These are phyloP conservation scores for Neocrepidodera transversa DNA, from an alignment of 2,888 invertebrate species.

Conservation along the genomic window DNA sequence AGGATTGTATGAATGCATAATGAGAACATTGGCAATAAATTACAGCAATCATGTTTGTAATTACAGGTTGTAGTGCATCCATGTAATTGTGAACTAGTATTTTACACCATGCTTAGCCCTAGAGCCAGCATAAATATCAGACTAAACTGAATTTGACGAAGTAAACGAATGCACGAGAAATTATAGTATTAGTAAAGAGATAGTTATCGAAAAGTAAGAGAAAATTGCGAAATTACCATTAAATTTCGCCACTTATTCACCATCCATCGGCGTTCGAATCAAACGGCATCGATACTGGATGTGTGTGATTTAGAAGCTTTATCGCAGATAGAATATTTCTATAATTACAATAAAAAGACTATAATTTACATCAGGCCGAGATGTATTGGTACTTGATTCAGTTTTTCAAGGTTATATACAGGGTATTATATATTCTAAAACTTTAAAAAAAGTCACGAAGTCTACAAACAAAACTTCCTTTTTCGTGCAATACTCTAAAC, in stretches of 20 bases:
- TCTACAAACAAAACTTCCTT: too few species aligned
- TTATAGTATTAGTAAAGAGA: constrained; percentile 12
- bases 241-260: constrained; percentile 8
- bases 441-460: too few species aligned
- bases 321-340: not conserved
- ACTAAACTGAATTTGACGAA: constrained; percentile 34
- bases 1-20: constrained; percentile 49
- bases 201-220: constrained; percentile 11
- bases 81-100: constrained; percentile 50
- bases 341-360: not conserved
- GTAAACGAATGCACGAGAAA: constrained; percentile 15
- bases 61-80: constrained; percentile 49
- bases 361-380: too few species aligned
- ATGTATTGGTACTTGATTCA: too few species aligned
- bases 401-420: too few species aligned
- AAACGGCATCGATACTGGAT: not conserved
- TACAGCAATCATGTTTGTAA: constrained; percentile 48
- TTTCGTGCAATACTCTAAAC: constrained; percentile 7
- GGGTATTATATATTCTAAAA: too few species aligned
- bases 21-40: constrained; percentile 49
- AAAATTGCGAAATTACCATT: constrained; percentile 14
- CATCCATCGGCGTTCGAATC: constrained; percentile 9
- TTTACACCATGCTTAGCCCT: constrained; percentile 42
- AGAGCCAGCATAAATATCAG: constrained; percentile 36
- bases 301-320: constrained; percentile 11